Percentiles rank a stretch among this genome's conserved stretches.
Conservation (phyloP, 2,797 vertebrate species). For the Sebastes matsubarae region DNA sequence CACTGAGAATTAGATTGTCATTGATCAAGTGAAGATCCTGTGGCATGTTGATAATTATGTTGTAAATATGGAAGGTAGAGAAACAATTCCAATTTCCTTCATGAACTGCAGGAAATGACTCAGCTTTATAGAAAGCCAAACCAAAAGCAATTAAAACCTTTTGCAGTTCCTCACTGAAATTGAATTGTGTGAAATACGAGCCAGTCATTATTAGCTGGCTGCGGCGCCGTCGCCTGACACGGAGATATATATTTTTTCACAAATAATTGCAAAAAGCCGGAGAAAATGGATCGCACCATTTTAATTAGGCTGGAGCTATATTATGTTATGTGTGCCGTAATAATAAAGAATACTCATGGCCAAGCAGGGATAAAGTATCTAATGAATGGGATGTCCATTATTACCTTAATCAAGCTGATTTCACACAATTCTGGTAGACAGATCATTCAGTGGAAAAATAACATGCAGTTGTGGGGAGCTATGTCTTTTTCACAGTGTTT, state of each 20-base stretch:
- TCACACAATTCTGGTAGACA: conserved; percentile 20
- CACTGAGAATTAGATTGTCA: background rate
- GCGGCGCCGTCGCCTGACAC: conserved; percentile 22
- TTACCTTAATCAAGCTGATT: conserved; percentile 48
- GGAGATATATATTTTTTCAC: conserved; percentile 42
- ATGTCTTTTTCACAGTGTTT: background rate
- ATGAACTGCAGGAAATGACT: conserved; percentile 51
- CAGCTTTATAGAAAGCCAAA: conserved; percentile 58
- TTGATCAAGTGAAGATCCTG: background rate
- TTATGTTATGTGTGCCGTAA: conserved; percentile 25
- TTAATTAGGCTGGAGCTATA: conserved; percentile 55
- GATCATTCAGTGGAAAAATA: background rate
- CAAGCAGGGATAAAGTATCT: conserved; percentile 24
- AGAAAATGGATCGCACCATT: conserved; percentile 47
- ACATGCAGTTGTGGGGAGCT: background rate
- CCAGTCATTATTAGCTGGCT: conserved; percentile 60
- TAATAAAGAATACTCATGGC: conserved; percentile 32
- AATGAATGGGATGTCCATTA: conserved; percentile 48
- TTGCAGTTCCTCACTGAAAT: conserved; percentile 67
- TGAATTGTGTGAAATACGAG: conserved; percentile 67
- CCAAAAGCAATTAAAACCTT: conserved; percentile 72
- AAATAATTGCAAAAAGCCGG: conserved; percentile 52
- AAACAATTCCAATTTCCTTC: conserved; percentile 31
- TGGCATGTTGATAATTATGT: conserved; percentile 41
- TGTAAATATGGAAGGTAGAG: conserved; percentile 39